Base-by-base conservation (phyloP, 2,113 vertebrate species). In the Tupaia tana region DNA sequence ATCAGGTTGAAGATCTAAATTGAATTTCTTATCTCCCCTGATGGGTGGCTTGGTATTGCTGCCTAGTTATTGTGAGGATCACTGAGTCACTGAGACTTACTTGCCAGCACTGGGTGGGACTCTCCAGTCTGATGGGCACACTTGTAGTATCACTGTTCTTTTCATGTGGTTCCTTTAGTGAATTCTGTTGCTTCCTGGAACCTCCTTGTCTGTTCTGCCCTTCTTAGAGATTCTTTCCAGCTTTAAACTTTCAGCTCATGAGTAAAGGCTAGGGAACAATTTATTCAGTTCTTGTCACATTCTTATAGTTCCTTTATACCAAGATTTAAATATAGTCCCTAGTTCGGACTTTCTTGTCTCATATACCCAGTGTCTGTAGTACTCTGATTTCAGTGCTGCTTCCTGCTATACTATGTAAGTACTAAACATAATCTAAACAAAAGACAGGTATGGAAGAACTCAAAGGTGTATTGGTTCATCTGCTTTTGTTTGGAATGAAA, bases 401-500 rank as follows among this genome's bases (percentile, higher is more conserved):
- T 84, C n/a, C 70, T 71, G 4, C n/a, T 90, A 34, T 82, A 66
- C 81, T 81, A n/a, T 43, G 16, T 59, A 66, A 78, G 12, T 52
- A 58, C 64, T 85, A 16, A 73, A 66, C 22, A 9, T 66, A 66
- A 64, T 66, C 80, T 59, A 83, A 89, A 61, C 56, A 75, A 82
- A 92, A 87, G 64, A 75, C 67, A 25, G 20, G 12, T 73, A 19
- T 61, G 24, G 83, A 89, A 86, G 31, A 96, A 91, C 67, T 52
- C 29, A 63, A 34, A 94, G 52, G 69, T 27, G 9, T 56, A n/a
- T 12, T 73, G 52, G 56, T 86, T 70, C 59, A 29, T 83, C 18
- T 87, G 75, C 64, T 90, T 91, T 86, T 90, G 56, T 84, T 31
- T 89, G 59, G 75, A 89, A 63, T 67, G 9, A 89, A n/a, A 96